Base-by-base conservation (phyloP, 2,797 vertebrate genomes). In the Sebastolobus alascanus region DNA sequence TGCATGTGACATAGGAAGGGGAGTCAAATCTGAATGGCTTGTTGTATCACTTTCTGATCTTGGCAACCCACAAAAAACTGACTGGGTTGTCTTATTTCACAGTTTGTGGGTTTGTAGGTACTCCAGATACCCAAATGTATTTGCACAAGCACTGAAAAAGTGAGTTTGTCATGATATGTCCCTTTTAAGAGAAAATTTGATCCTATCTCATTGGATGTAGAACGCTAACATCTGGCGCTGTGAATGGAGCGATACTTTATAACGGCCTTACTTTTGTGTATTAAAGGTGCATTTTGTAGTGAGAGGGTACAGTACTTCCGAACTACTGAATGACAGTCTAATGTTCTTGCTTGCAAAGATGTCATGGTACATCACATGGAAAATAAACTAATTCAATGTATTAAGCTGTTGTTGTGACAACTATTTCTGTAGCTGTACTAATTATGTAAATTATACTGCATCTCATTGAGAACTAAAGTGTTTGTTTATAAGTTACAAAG, bases 361-460 rank as follows among this genome's bases (percentile, higher is more conserved):
- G 37, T 27, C 20, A 33, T 1, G n/a, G 22, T 5, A 7, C 16
- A 67, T 38, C 63, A 46, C 3, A 16, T 13, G 18, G 11, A 52
- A 61, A 66, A 10, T 70, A 58, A 75, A 65, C 25, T 27, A 5
- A 54, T 40, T 60, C 9, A 68, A 75, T 60, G 9, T n/a, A 73
- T 61, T 33, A 33, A 65, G 13, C 25, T 67, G 50, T 18, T 76
- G 66, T 54, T 77, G 11, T 71, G 46, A 75, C 20, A 68, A 63
- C 40, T 22, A 18, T 33, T 43, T 63, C 38, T 77, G 52, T 46
- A 12, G 63, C 64, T 55, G 50, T 50, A 20, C n/a, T 71, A 76
- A 71, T 83, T 65, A 75, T 82, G 70, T 37, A 64, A 77, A 81
- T 80, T 12, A 22, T 5, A 38, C 31, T 66, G 54, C 64, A 60